Base-by-base conservation (phyloP, 2,113 vertebrate genomes). In the Mormyrus lacerda region DNA sequence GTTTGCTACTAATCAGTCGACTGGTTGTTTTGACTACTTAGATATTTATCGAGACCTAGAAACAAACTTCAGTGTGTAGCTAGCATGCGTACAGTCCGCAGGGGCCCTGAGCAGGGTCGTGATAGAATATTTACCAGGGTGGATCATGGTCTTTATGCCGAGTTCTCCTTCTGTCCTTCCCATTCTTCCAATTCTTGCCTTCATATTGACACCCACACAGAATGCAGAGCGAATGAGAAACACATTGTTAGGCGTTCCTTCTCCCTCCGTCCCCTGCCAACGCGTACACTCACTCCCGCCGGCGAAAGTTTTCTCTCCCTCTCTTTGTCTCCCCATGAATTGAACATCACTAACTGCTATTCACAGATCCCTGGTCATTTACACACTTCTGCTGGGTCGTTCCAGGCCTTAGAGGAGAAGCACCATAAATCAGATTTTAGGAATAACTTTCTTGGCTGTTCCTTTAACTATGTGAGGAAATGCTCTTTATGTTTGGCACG, bases 221-320 rank as follows among this genome's bases (percentile, higher is more conserved):
- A 84, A 84, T 84, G 82, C 82, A 84, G 82, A 84, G 82, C 42
- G 44, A 84, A 84, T 84, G 82, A 87, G 50, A 53, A 51, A 87
- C 48, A 87, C 85, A 87, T 87, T 53, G 27, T 53, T 87, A 87
- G 85, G 50, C 85, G 31, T 53, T 53, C 19, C 10, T 87, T 53
- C 85, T 87, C 44, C 44, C 45, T 24, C 48, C 31, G 5, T 87
- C 17, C 15, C 31, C 31, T 55, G 85, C 85, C 85, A 87, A 39
- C 17, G 3, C 50, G 15, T 42, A 79, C 83, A 50, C 44, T 24
- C 83, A n/a, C 24, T 45, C 42, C 13, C 85, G n/a, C 85, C 69
- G 10, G 61, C 10, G 8, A 48, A 44, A 48, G 4, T 61, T 79
- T 17, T 39, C 69, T 19, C 61, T 84, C 65, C 87, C 65, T 76